Evolutionary conservation across 92 coral and sea anemone genomes (phyloP), one percentile per base, ranked within the genome.

Genomic region (Hydrozoanthus gracilis): DNA sequence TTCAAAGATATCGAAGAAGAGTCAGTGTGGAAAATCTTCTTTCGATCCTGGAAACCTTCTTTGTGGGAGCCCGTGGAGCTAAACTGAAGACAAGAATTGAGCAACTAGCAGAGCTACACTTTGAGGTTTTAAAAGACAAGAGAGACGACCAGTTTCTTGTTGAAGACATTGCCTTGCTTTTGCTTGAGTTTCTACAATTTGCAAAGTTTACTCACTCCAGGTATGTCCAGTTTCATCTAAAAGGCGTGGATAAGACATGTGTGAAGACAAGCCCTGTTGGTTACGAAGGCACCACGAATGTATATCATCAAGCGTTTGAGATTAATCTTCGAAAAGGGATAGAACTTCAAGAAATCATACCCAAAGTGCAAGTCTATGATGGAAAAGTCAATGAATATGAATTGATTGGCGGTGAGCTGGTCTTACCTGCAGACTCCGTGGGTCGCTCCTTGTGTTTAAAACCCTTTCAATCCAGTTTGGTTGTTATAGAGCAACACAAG

Each of bases 51-150:
- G 51, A 77, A 4, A 35, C 12, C 4, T 77, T 12, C 15, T 77
- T 77, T 77, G 7, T 7, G 8, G 50, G 82, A 45, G 6, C 10
- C 7, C 56, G 8, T 77, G 82, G 82, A 54, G 7, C 35, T 6
- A 77, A 77, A 35, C 51, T 77, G 13, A 77, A 44, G 17, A 50
- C 48, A 12, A 77, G 82, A 77, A 77, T 77, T 77, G 67, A 77
- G 2, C 82, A 77, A 35, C 27, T 77, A 44, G 66, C 67, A 51
- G 82, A 77, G 35, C 14, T 77, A 13, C 82, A 55, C 11, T 16
- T 20, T 44, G 46, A 55, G 2, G 60, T 77, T 13, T 54, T 77
- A 68, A 77, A 77, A 48, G 20, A 46, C 50, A 55, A 77, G 56
- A 77, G 48, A 35, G 60, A 20, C 56, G 66, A 55, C 68, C 2